Conservation (phyloP, 2,797 vertebrate species). For the Loris lydekkerianus region DNA sequence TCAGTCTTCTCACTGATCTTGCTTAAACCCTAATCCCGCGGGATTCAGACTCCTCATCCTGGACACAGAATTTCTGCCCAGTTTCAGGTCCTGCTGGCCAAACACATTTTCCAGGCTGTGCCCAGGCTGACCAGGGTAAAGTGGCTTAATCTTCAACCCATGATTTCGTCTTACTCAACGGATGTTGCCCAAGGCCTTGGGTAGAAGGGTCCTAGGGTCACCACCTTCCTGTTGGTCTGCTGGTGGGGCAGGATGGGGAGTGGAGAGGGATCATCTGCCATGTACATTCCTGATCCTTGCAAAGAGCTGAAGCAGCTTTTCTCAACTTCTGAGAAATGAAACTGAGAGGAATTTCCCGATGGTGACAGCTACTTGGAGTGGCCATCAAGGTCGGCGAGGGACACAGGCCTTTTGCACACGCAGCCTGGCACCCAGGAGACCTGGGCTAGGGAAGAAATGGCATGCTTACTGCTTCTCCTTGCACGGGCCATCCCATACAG, state of each 20-base stretch:
- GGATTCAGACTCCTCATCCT: background rate
- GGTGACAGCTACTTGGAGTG: background rate
- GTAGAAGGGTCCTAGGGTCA: conserved; percentile 46
- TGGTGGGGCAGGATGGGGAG: background rate
- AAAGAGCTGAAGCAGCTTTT: conserved; percentile 73
- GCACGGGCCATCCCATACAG: rapidly evolving
- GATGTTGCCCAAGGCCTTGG: conserved; percentile 57
- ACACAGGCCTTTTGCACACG: background rate
- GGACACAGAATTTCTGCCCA: conserved; percentile 23
- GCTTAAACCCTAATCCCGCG: background rate
- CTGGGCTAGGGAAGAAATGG: background rate
- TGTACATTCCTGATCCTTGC: conserved; percentile 22
- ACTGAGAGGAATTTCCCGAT: conserved; percentile 58
- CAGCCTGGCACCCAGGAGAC: background rate
- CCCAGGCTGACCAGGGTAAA: conserved; percentile 65
- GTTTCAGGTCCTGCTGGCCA: conserved; percentile 1
- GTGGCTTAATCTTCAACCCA: conserved; percentile 82
- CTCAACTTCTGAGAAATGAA: conserved; percentile 51
- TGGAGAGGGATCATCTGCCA: background rate
- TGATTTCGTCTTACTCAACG: conserved; percentile 76
- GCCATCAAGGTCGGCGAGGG: background rate
- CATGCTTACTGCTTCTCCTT: background rate
- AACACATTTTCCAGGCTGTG: conserved; percentile 56
- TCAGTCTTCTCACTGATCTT: background rate
- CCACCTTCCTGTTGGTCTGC: background rate